These are phyloP conservation scores for Pelusios castaneus DNA, from an alignment of 2,113 vertebrate genomes.

Conservation along the genomic window DNA sequence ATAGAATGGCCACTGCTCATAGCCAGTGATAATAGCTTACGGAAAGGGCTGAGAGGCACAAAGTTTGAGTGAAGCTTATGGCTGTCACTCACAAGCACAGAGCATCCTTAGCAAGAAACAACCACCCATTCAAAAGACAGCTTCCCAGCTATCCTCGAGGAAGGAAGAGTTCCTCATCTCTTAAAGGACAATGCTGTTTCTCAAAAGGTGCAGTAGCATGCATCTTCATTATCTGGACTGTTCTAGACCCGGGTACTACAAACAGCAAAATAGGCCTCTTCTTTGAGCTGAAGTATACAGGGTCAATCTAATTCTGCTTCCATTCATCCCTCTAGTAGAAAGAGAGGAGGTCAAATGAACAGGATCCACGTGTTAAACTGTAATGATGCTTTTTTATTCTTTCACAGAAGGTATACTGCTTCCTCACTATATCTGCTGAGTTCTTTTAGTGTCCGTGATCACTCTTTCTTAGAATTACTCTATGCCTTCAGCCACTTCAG, in stretches of 20 bases:
- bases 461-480: slow-evolving; percentile 13
- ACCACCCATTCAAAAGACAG: background rate
- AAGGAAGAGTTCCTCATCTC: background rate
- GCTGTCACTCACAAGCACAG: background rate
- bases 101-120: background rate
- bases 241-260: background rate
- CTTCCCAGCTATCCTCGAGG: background rate
- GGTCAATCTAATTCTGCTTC: background rate
- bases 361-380: background rate
- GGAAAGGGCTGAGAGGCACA: background rate
- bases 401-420: background rate
- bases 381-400: background rate
- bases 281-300: background rate
- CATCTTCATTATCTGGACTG: background rate
- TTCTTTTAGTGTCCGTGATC: slow-evolving; percentile 31
- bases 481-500: slow-evolving; percentile 42
- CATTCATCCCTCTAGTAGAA: accelerated
- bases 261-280: background rate
- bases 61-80: background rate
- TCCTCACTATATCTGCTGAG: background rate
- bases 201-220: background rate
- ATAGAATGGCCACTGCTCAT: accelerated
- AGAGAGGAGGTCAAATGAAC: background rate
- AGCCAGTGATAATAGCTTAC: accelerated
- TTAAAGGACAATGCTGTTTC: background rate